Conservation (phyloP, 2,888 invertebrate genomes). For the Phortica magna region DNA sequence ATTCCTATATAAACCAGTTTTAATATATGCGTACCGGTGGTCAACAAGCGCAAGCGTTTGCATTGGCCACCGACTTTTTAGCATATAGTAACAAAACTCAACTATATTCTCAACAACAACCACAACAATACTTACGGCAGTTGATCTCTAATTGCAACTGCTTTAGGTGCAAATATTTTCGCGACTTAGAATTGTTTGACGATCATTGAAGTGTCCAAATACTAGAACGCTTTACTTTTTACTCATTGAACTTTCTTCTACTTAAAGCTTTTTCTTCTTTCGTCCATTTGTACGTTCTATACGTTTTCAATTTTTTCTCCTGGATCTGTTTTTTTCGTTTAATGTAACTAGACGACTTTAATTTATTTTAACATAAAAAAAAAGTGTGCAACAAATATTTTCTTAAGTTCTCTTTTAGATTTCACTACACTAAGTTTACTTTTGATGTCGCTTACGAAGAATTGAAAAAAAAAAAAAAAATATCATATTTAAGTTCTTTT, state of each 20-base stretch:
- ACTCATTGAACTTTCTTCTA: not conserved
- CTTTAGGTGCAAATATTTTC: not conserved
- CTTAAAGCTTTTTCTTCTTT: not conserved
- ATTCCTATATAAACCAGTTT: slow-evolving; percentile 57
- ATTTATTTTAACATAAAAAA: not conserved
- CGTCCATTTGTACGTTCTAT: not conserved
- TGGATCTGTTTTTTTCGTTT: not conserved
- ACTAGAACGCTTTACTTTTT: no score
- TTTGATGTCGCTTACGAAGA: slow-evolving; percentile 28
- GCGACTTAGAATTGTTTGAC: not conserved
- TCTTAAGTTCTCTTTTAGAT: slow-evolving; percentile 1
- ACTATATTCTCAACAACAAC: not conserved
- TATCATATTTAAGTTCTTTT: not conserved
- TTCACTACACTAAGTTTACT: slow-evolving; percentile 11
- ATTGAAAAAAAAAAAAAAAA: not conserved
- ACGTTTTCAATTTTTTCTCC: not conserved
- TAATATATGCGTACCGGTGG: slow-evolving; percentile 55
- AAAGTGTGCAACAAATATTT: slow-evolving; percentile 14
- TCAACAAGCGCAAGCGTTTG: not conserved
- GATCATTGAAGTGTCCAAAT: not conserved
- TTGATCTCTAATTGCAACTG: not conserved
- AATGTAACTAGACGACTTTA: not conserved
- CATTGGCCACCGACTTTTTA: no score
- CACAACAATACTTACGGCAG: not conserved
- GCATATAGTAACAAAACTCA: not conserved